Conservation (phyloP, 2,888 invertebrate genomes). For the Drosophila borborema region DNA sequence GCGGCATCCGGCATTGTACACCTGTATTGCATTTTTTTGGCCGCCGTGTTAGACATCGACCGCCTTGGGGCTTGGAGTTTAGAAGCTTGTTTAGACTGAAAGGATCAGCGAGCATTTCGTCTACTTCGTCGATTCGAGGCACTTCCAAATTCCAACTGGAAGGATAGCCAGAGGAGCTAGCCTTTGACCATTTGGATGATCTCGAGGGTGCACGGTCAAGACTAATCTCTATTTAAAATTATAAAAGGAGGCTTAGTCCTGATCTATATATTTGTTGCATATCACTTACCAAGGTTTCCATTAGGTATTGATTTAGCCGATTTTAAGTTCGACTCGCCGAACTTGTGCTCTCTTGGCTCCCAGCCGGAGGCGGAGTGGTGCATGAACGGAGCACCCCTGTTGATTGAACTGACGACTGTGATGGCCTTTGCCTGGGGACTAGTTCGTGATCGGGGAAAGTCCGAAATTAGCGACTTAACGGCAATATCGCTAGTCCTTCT, state of each 20-base stretch:
- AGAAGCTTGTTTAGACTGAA: constrained; percentile 23
- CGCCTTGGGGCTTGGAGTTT: constrained; percentile 31
- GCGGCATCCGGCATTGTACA: constrained; percentile 26
- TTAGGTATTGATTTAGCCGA: not conserved
- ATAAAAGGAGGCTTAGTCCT: not conserved
- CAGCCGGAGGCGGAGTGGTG: not conserved
- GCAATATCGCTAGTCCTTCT: not conserved
- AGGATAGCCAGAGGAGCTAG: constrained; percentile 55
- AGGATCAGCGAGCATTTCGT: not conserved
- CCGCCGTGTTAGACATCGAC: constrained; percentile 20
- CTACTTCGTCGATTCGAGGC: not conserved
- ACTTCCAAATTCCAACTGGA: constrained; percentile 53
- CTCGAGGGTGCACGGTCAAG: not conserved
- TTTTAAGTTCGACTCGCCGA: not conserved
- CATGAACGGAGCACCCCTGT: constrained; percentile 11
- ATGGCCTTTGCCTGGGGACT: constrained; percentile 1
- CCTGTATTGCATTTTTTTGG: constrained; percentile 4
- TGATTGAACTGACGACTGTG: constrained; percentile 15
- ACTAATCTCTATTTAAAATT: not conserved
- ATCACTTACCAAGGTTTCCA: not conserved
- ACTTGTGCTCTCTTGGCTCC: not conserved
- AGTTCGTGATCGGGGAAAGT: constrained; percentile 6
- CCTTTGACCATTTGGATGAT: constrained; percentile 3
- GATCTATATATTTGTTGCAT: not conserved
- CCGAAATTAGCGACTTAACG: constrained; percentile 5